Base-by-base conservation (phyloP, 2,113 vertebrate genomes). In the Triplophysa siluroides region DNA sequence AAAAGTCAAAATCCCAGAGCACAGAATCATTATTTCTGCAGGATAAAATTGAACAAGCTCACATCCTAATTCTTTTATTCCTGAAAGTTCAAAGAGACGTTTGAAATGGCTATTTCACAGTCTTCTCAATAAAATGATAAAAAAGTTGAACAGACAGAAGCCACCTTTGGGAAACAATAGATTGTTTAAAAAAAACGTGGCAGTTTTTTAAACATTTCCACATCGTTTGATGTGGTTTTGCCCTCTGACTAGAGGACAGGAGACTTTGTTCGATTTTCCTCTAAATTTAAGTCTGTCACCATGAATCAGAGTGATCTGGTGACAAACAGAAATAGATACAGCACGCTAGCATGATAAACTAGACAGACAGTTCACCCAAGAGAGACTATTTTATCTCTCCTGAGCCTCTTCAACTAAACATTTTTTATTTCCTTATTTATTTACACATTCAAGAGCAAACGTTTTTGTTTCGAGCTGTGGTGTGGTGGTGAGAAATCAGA, bases 271-370 rank as follows among this genome's bases (percentile, higher is more conserved):
- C 67, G 64, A 72, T 73, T 81, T 61, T 24, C 45, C 38, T 77
- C 83, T 66, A 62, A 81, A 78, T 76, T 79, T 82, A 33, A 80
- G 66, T 67, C 78, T 81, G 79, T 78, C 79, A 74, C 66, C 60
- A 24, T 38, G 73, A 71, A 81, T 81, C 79, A 78, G 26, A n/a
- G 23, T 26, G 21, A 80, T 80, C 77, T 83, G 60, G 73, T 65
- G 60, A 83, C 23, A 60, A 80, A 64, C 67, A 78, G 83, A 81
- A 81, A 84, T 68, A 81, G 68, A 84, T 74, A 38, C 38, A n/a
- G 63, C 56, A 78, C 67, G 8, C 29, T 58, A 72, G 74, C 70
- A 54, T 38, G 83, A 84, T 69, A 78, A 66, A 66, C 68, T 58
- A 83, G 67, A 68, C 75, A 64, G 69, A 76, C 80, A 79, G 54